Base-by-base conservation (phyloP, 2,888 invertebrate genomes). In the Neelides folsomi region DNA sequence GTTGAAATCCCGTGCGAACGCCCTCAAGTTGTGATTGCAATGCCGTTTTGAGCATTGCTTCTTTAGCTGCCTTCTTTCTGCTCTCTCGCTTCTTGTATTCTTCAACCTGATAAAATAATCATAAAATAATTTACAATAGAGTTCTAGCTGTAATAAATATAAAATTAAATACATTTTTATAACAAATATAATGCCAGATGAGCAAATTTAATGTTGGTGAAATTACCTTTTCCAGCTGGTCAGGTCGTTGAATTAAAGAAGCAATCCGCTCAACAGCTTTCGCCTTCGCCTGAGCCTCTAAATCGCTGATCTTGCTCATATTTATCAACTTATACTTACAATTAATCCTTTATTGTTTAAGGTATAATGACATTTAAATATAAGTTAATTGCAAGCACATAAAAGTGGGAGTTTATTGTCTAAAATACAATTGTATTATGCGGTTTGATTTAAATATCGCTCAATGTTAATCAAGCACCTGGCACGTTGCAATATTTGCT, bases 1-100 rank as follows among this genome's bases (percentile, higher is more conserved):
- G 88, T 66, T 85, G 85, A 15, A 98, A 78, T 0, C 97, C 97
- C 10, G 88, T 86, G 64, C 87, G 80, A 0, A 98, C 95, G 1
- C 94, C 95, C 72, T 98, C 97, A 50, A 98, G 73, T 72, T 98
- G 95, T 58, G 93, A 90, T 71, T 98, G 95, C 76, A 98, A 90
- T 1, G 94, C 94, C n/a, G 95, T 93, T 72, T 97, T 95, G 18
- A 98, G 70, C 77, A 90, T 85, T 1, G 90, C 89, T 70, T 94
- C 93, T 8, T 92, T 88, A 3, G 92, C 89, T 1, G 86, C 84
- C 74, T 90, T 85, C 65, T 86, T 84, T 53, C 84, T 76, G 9
- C 79, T 76, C 55, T 83, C 80, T 65, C 83, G 73, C 59, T 81
- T 78, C 68, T 82, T 83, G 65, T 82, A 83, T 67, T 84, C 83